Base-by-base conservation (phyloP, 1,140 invertebrate species). In the Leptinotarsa defecta region DNA sequence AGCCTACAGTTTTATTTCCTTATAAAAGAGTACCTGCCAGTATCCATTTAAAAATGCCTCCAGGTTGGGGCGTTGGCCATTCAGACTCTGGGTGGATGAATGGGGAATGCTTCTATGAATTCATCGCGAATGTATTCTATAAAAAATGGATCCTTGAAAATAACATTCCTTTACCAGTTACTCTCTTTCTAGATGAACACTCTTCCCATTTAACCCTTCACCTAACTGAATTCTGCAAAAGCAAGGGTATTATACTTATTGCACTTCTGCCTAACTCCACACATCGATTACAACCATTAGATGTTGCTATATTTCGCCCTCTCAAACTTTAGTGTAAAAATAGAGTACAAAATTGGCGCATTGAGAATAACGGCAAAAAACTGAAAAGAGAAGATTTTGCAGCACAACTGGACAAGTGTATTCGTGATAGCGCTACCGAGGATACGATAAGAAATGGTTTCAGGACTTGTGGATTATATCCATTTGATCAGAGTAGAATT, bases 21-120 rank as follows among this genome's bases (percentile, higher is more conserved):
- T 68, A 74, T 74, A 64, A 68, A 34, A 48, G 48, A 68, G 27
- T 67, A 17, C 73, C 73, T 17, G n/a, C 27, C 6, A 48, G 19
- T 24, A 49, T 74, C 13, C 13, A 17, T 57, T 17, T 17, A 57
- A 57, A 57, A 17, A 49, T 74, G 67, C 74, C 74, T 61, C 3
- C 48, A 61, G 20, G n/a, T 19, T 87, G 85, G 84, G 80, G 78
- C 48, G 69, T 84, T 48, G 85, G 84, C n/a, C 74, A 79, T 24
- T 78, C 82, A 19, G 83, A 86, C 27, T 83, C 74, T 48, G 83
- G 86, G 8, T 87, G 86, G 86, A 87, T 86, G 84, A 86, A 71
- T 61, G 80, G 49, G 34, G 82, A 83, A 81, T 67, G 77, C 15
- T 87, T 86, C 75, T 86, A 81, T 77, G 81, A 87, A 79, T 87